These are phyloP conservation scores for Saturnia pavonia DNA, from an alignment of 2,888 invertebrate genomes.

Conservation along the genomic window DNA sequence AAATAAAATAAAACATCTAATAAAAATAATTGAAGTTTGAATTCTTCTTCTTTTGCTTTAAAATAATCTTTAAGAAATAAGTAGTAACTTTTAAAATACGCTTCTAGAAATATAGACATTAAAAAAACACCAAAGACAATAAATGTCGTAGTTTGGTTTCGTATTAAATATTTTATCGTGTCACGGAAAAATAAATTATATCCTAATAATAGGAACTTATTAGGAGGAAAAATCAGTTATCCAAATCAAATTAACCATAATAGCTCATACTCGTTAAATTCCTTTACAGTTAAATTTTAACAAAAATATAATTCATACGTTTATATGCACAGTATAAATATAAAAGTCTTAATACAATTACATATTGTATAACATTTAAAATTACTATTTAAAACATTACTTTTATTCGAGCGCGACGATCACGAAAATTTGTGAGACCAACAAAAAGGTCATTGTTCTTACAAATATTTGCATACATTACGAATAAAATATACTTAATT, in stretches of 20 bases:
- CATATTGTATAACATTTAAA: not conserved
- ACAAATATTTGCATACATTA: conserved; percentile 69
- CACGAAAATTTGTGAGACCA: conserved; percentile 2
- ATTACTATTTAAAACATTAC: conserved; percentile 1
- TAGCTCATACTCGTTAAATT: not conserved
- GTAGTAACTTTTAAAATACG: not conserved
- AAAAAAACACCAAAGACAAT: not conserved
- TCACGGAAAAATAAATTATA: not conserved
- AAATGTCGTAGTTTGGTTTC: no score
- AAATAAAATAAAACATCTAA: not conserved
- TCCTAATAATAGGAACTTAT: not conserved
- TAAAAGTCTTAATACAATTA: not conserved
- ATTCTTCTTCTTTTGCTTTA: not conserved
- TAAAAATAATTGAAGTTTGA: not conserved
- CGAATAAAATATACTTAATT: conserved; percentile 42
- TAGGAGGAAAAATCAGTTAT: not conserved
- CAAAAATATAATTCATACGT: not conserved
- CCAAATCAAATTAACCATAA: not conserved
- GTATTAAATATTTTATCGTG: no score
- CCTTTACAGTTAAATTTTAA: not conserved
- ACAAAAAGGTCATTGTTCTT: conserved; percentile 57
- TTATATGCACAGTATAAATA: not conserved
- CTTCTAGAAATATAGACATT: not conserved
- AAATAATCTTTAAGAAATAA: not conserved
- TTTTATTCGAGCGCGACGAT: not conserved